phyloP scores from a whole-genome alignment of 2,113 vertebrate genomes.

The Austrofundulus limnaeus region DNA sequence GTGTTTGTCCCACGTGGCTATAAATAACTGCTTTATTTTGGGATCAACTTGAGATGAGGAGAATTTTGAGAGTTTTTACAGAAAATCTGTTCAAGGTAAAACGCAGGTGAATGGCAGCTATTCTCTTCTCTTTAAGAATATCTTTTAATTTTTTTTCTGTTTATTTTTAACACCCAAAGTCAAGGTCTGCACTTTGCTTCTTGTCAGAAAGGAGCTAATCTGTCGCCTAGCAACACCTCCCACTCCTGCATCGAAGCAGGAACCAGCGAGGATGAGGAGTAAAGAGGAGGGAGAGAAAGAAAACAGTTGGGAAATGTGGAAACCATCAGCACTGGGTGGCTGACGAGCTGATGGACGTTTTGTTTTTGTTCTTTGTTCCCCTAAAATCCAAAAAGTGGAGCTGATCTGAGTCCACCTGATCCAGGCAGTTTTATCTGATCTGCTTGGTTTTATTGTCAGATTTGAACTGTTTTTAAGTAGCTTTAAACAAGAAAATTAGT shows the following conservation, averaged over 20 bases:
- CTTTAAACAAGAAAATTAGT: not conserved
- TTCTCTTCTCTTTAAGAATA: slow-evolving; percentile 61
- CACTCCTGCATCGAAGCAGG: slow-evolving; percentile 71
- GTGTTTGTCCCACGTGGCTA: slow-evolving; percentile 26
- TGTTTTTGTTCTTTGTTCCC: not conserved
- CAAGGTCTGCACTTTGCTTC: slow-evolving; percentile 81
- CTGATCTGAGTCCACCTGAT: not conserved
- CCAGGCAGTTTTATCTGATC: no score
- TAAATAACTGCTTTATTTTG: slow-evolving; percentile 46
- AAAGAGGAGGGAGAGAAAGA: slow-evolving; percentile 44
- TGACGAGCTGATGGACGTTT: not conserved
- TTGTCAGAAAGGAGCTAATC: slow-evolving; percentile 83
- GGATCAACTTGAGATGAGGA: slow-evolving; percentile 29
- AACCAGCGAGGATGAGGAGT: slow-evolving; percentile 61
- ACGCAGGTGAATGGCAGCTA: slow-evolving; percentile 68
- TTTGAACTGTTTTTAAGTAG: not conserved
- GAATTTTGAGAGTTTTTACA: not conserved
- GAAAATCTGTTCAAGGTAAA: slow-evolving; percentile 18
- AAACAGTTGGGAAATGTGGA: slow-evolving; percentile 34
- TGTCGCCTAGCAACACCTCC: slow-evolving; percentile 85
- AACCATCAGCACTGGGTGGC: not conserved
- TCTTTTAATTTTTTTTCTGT: slow-evolving; percentile 70
- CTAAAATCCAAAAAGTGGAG: slow-evolving; percentile 8
- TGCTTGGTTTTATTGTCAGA: no score
- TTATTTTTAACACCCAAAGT: slow-evolving; percentile 83